Evolutionary conservation across 1,140 invertebrate genomes (phyloP), one percentile per base, ranked within the genome.

Genomic region (Zaprionus camerounensis): DNA sequence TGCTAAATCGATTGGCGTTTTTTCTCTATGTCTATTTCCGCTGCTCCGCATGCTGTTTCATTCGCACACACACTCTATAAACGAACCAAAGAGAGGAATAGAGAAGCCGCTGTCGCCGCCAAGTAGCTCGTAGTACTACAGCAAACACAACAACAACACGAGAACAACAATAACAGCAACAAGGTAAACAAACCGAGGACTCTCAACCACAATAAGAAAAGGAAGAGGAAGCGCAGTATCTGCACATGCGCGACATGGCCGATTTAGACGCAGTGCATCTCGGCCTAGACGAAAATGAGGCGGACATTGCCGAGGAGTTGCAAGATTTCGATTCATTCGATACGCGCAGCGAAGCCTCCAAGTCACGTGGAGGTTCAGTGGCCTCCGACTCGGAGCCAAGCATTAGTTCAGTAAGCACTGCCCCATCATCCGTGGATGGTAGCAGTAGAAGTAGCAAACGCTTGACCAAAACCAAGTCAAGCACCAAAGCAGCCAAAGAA

Each of bases 311-410:
- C 15, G 95, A 96, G 87, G 95, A 96, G 86, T 81, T 96, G 44
- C 96, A 96, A 92, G 95, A 94, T 70, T 92, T 96, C 66, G 95
- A 95, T 59, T 93, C 93, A 20, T 94, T 94, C 73, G 96, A 97
- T 85, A 96, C 96, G 22, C 93, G 96, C 15, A 97, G 97, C 91
- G 96, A 97, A 93, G 96, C 97, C 22, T 96, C 96, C 41, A 91
- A 92, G 26, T 92, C 90, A 1, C 76, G 87, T 17, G 84, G 67
- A 3, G 95, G 95, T 71, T 95, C 96, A 24, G 95, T 95, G 67
- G 94, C 95, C 72, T 95, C 95, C 3, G 95, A 94, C 80, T 94
- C 95, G 1, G 82, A 90, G 69, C 96, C 96, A 7, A 96, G 95
- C 82, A 96, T 97, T 31, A 97, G 96, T 91, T 95, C 96, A 20